Conservation (phyloP, 2,797 vertebrate species). For the Fistularia commersonii region DNA sequence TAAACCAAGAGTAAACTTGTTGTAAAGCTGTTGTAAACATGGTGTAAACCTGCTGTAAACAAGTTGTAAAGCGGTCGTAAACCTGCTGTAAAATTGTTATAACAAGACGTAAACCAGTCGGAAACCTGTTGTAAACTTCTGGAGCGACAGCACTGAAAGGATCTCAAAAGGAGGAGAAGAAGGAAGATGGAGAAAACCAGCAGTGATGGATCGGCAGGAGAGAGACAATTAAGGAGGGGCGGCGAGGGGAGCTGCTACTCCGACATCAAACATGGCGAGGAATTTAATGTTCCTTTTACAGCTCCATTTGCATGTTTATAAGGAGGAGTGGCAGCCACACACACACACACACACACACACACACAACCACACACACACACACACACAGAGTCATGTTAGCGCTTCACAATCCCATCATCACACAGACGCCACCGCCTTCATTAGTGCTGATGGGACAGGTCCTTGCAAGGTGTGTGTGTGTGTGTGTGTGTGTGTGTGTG, state of each 20-base stretch:
- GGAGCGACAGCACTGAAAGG: no score
- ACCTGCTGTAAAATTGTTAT: no score
- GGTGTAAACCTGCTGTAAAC: no score
- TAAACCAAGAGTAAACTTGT: no score
- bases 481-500: no score
- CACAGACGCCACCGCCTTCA: slow-evolving; percentile 41
- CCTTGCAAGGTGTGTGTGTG: slow-evolving; percentile 25
- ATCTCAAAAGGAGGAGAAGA: neutral
- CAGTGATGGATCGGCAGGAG: slow-evolving; percentile 8
- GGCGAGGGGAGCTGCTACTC: slow-evolving; percentile 20
- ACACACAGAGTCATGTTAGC: slow-evolving; percentile 22
- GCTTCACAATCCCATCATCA: slow-evolving; percentile 21
- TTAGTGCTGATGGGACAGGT: slow-evolving; percentile 46
- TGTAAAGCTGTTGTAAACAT: no score
- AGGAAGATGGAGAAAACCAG: neutral
- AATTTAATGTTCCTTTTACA: slow-evolving; percentile 50
- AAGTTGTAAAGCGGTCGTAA: no score
- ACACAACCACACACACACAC: no score
- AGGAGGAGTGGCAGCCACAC: no score
- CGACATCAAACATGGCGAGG: slow-evolving; percentile 46
- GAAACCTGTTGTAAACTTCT: no score
- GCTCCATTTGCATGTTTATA: slow-evolving; percentile 63
- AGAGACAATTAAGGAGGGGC: slow-evolving; percentile 12
- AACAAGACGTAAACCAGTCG: no score
- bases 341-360: no score